Evolutionary conservation across 2,797 vertebrate species (phyloP).

Genomic region (Acropternis orthonyx): DNA sequence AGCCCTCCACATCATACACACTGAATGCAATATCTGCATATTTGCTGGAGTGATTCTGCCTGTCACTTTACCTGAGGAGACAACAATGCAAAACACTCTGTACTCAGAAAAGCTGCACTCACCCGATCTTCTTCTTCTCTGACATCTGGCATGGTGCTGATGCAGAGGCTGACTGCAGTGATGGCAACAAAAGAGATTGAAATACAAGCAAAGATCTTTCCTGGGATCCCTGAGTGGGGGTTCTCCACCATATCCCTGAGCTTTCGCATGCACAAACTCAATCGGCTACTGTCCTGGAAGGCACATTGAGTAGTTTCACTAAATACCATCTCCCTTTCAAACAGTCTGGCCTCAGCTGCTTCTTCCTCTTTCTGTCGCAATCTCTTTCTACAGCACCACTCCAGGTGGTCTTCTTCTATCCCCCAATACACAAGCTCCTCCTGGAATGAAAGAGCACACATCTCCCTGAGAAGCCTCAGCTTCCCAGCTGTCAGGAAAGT

Average conservation of each 20-base stretch:
- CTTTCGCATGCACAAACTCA: conserved; percentile 80
- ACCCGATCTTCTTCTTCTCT: conserved; percentile 94
- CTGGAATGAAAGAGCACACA: conserved; percentile 93
- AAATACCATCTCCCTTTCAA: conserved; percentile 44
- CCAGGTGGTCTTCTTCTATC: conserved; percentile 80
- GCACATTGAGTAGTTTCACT: conserved; percentile 49
- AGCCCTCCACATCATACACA: background rate
- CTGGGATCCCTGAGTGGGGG: conserved; percentile 90
- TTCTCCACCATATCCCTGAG: conserved; percentile 95
- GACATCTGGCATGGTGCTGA: conserved; percentile 97
- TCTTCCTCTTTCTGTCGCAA: conserved; percentile 79
- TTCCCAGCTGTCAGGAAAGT: conserved; percentile 93
- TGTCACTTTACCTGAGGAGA: background rate
- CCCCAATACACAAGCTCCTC: conserved; percentile 86
- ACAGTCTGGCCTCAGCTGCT: conserved; percentile 67
- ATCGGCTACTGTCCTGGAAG: conserved; percentile 67
- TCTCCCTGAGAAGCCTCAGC: conserved; percentile 90
- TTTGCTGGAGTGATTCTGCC: background rate
- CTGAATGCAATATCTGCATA: background rate
- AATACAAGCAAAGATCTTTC: conserved; percentile 94
- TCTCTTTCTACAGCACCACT: conserved; percentile 80
- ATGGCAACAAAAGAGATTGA: conserved; percentile 92
- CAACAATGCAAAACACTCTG: background rate
- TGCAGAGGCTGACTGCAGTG: conserved; percentile 92
- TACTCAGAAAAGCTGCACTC: conserved; percentile 64